These are phyloP conservation scores for Anthophora plumipes DNA, from an alignment of 2,888 invertebrate species.

Conservation along the genomic window DNA sequence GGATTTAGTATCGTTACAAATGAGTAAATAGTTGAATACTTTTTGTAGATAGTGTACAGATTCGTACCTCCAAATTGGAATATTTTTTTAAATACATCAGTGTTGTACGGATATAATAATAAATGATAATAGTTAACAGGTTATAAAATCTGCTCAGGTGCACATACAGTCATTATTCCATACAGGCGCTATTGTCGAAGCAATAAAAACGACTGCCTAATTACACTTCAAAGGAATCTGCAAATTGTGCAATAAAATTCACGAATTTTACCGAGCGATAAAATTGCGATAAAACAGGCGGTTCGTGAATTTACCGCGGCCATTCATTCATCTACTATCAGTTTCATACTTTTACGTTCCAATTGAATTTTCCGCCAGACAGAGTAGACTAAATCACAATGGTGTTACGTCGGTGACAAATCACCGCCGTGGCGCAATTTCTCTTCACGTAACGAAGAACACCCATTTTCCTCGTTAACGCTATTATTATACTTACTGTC, in stretches of 20 bases:
- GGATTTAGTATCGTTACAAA: no score
- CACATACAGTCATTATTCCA: not conserved
- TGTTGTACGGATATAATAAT: no score
- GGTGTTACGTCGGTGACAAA: slow-evolving; percentile 2
- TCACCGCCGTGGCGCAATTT: not conserved
- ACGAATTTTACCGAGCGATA: not conserved
- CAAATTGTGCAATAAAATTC: slow-evolving; percentile 5
- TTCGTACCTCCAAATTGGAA: no score
- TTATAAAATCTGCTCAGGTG: not conserved
- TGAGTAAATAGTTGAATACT: no score
- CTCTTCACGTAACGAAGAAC: not conserved
- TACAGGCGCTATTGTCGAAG: not conserved
- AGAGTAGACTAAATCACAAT: slow-evolving; percentile 15
- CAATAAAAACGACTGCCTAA: not conserved
- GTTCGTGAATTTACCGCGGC: slow-evolving; percentile 3
- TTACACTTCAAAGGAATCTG: not conserved
- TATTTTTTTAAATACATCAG: no score
- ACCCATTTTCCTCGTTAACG: not conserved
- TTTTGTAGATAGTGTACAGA: no score
- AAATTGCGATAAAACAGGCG: slow-evolving; percentile 10
- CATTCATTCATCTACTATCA: slow-evolving; percentile 18
- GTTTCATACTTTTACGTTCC: slow-evolving; percentile 19
- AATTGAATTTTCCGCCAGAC: slow-evolving; percentile 9
- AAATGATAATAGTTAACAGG: not conserved
- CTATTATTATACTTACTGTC: not conserved